Percentiles rank a stretch among this genome's conserved stretches.
Evolutionary conservation across 1,140 invertebrate species (phyloP).

Genomic region (Diorhabda elongata): DNA sequence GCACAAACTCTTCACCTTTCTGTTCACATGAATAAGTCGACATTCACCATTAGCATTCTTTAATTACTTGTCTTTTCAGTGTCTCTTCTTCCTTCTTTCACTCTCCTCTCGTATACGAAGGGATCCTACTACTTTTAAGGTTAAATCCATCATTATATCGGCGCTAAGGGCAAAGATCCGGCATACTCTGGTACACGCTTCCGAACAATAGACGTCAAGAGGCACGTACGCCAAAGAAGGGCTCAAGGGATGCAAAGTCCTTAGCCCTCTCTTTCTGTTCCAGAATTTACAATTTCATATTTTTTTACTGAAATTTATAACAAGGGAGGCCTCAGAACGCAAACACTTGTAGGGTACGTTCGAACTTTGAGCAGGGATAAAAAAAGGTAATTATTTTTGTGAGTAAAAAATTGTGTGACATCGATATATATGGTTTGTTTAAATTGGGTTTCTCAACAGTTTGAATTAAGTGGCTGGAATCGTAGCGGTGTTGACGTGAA

Average conservation of each 20-base stretch:
- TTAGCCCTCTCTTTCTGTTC: slow-evolving; percentile 5
- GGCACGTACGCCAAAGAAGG: slow-evolving; percentile 37
- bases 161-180: slow-evolving; percentile 40
- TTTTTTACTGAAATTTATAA: slow-evolving; percentile 13
- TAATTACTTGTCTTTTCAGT: slow-evolving; percentile 14
- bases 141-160: slow-evolving; percentile 43
- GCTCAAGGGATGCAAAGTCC: slow-evolving; percentile 18
- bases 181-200: slow-evolving; percentile 34
- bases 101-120: slow-evolving; percentile 5
- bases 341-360: slow-evolving; percentile 8
- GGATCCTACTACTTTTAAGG: slow-evolving; percentile 20
- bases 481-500: no score
- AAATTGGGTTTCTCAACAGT: background rate
- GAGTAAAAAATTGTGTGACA: background rate
- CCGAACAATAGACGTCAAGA: slow-evolving; percentile 43
- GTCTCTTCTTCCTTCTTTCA: slow-evolving; percentile 2
- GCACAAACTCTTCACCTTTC: background rate
- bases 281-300: slow-evolving; percentile 16
- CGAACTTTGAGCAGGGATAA: background rate
- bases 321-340: slow-evolving; percentile 9
- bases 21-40: background rate
- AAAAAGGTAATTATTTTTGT: background rate
- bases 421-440: background rate
- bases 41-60: slow-evolving; percentile 12
- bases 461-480: no score